Percentiles rank a stretch among this genome's conserved stretches.
These are phyloP conservation scores for Hemistola chrysoprasaria DNA, from an alignment of 2,888 invertebrate genomes.

Conservation along the genomic window DNA sequence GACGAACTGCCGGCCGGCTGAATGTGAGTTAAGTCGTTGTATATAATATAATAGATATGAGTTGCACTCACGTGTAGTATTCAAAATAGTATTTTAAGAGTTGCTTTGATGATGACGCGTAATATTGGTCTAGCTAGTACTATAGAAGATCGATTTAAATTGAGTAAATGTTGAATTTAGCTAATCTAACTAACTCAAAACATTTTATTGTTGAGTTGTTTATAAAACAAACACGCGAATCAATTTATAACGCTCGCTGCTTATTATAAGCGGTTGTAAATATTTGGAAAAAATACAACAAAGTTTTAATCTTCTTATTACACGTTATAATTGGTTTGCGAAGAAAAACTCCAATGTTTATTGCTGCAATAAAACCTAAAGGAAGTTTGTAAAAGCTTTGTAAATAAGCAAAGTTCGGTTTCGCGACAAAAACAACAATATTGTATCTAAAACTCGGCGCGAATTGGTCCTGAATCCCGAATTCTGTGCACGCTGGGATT, in stretches of 20 bases:
- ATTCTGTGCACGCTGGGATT: slow-evolving; percentile 6
- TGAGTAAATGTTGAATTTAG: too few relatives aligned
- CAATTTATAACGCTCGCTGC: slow-evolving; percentile 7
- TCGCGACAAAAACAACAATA: slow-evolving; percentile 28
- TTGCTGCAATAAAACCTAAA: slow-evolving; percentile 27
- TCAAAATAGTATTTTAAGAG: too few relatives aligned
- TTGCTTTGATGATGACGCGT: too few relatives aligned
- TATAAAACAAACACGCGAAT: slow-evolving; percentile 1
- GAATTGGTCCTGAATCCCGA: slow-evolving; percentile 17
- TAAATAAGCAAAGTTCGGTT: slow-evolving; percentile 42
- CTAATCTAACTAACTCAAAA: too few relatives aligned
- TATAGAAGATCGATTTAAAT: too few relatives aligned
- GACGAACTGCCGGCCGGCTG: too few relatives aligned
- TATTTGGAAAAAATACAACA: slow-evolving; percentile 9
- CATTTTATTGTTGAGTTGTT: too few relatives aligned
- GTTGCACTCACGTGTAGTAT: too few relatives aligned
- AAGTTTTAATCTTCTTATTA: slow-evolving; percentile 14
- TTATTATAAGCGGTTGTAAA: slow-evolving; percentile 1
- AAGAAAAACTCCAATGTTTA: slow-evolving; percentile 27
- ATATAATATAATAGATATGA: too few relatives aligned
- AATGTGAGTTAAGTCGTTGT: too few relatives aligned
- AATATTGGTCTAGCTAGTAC: too few relatives aligned
- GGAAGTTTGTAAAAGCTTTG: slow-evolving; percentile 37
- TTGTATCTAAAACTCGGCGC: slow-evolving; percentile 17
- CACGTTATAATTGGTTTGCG: slow-evolving; percentile 27